Percentiles rank a stretch among this genome's conserved stretches.
Conservation (phyloP, 2,797 vertebrate species). For the Notamacropus eugenii region DNA sequence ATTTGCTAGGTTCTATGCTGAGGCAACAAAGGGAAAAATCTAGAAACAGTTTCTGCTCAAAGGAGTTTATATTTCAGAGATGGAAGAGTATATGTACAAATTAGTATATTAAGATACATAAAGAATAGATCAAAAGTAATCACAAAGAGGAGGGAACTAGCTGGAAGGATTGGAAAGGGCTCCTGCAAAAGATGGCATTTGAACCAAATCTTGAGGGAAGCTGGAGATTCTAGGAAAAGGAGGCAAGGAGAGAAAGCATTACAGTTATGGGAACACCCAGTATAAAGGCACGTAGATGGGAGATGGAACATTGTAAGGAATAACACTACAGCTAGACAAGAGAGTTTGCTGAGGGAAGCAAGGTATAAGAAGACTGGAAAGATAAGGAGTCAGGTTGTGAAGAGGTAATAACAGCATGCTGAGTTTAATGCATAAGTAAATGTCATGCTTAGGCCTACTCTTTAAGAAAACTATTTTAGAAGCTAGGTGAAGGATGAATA, state of each 20-base stretch:
- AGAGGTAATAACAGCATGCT: neutral
- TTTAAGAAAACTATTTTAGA: neutral
- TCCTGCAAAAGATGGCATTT: neutral
- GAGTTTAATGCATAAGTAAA: neutral
- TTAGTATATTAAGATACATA: neutral
- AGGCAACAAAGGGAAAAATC: no score
- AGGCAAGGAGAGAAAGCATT: neutral
- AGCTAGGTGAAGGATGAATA: neutral
- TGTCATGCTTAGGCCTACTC: neutral
- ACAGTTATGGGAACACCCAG: neutral
- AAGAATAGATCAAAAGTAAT: neutral
- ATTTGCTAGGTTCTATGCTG: neutral
- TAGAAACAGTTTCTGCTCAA: neutral
- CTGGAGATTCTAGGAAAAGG: neutral
- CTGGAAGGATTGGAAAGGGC: neutral
- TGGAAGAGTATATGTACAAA: neutral
- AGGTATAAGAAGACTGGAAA: neutral
- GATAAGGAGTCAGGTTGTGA: neutral
- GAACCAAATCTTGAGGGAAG: neutral
- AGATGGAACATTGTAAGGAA: neutral
- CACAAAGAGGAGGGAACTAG: neutral
- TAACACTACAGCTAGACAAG: neutral
- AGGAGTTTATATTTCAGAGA: neutral
- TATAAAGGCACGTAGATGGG: no score
- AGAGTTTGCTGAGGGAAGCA: neutral